Base-by-base conservation (phyloP, 2,113 vertebrate species). In the Periophthalmodon schlosseri region DNA sequence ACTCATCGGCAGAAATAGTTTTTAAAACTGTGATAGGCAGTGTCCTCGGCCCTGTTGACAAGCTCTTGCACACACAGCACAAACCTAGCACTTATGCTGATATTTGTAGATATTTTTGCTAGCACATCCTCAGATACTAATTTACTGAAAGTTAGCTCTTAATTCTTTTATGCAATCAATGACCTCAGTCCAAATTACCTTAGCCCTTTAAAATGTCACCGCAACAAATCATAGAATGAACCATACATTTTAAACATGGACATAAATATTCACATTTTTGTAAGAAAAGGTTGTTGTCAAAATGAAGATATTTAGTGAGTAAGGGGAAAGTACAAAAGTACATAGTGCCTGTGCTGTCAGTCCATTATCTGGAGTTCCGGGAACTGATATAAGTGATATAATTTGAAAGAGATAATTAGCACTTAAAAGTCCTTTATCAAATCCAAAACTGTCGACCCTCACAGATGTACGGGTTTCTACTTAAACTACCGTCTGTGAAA, bases 151-250 rank as follows among this genome's bases (percentile, higher is more conserved):
- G 69, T 79, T 57, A 84, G 76, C 75, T 88, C 76, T 84, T 81
- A 82, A 24, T 76, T 56, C 77, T 73, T 73, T 57, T 77, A 86
- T 86, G 78, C 71, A 87, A 89, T 88, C 76, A 74, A 34, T 89
- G 84, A 93, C 92, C 91, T 93, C 91, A 90, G 71, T 79, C 91
- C 88, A 76, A 65, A 80, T 21, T 80, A 72, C 89, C 88, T 82
- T 89, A 91, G 89, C 79, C 91, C 88, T 77, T 87, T 87, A 57
- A 76, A 91, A 92, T 88, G 90, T 89, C 92, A 94, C 93, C 84
- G 69, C 49, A 73, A 75, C 77, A 12, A 68, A 54, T 79, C 72
- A 68, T 61, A 80, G 28, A 70, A 73, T 78, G 20, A 76, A 87
- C 69, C 90, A 82, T 90, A 87, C 81, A 49, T 78, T 90, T 80